Evolutionary conservation across 2,888 invertebrate genomes (phyloP).

Genomic region (Drosophila meridionalis): DNA sequence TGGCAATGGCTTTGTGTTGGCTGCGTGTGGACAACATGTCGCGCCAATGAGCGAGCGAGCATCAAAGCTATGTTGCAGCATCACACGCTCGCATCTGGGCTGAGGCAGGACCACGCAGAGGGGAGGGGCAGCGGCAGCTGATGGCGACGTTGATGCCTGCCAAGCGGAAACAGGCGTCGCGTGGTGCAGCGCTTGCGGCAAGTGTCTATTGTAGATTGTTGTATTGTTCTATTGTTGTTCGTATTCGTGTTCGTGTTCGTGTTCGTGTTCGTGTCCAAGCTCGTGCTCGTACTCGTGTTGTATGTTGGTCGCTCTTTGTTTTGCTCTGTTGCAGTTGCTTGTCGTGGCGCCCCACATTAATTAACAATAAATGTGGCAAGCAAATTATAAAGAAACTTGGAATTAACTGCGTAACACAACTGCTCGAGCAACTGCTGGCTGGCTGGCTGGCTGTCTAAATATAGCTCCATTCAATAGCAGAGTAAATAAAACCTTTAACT

Average conservation of each 20-base stretch:
- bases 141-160: conserved; percentile 42
- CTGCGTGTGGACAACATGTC: conserved; percentile 75
- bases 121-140: conserved; percentile 2
- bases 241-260: conserved; percentile 1
- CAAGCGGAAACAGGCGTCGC: conserved; percentile 59
- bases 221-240: conserved; percentile 6
- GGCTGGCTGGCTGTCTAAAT: conserved; percentile 27
- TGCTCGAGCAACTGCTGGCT: conserved; percentile 13
- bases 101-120: conserved; percentile 9
- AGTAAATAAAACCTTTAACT: conserved; percentile 53
- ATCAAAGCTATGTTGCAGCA: conserved; percentile 55
- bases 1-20: conserved; percentile 73
- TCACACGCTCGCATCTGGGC: conserved; percentile 26
- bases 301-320: conserved; percentile 3
- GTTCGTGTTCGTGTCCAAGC: background rate
- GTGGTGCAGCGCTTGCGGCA: conserved; percentile 35
- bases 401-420: conserved; percentile 4
- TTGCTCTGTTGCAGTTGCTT: conserved; percentile 18
- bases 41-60: conserved; percentile 57
- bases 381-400: conserved; percentile 7
- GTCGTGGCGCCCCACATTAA: conserved; percentile 60
- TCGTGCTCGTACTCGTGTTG: conserved; percentile 9
- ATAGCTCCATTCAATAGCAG: conserved; percentile 47
- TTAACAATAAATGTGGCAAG: conserved; percentile 60
- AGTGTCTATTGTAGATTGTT: conserved; percentile 25